A percentile compares a stretch with the other conserved stretches of the same genome.
Conservation (phyloP, 2,113 vertebrate species). For the Chionomys nivalis region DNA sequence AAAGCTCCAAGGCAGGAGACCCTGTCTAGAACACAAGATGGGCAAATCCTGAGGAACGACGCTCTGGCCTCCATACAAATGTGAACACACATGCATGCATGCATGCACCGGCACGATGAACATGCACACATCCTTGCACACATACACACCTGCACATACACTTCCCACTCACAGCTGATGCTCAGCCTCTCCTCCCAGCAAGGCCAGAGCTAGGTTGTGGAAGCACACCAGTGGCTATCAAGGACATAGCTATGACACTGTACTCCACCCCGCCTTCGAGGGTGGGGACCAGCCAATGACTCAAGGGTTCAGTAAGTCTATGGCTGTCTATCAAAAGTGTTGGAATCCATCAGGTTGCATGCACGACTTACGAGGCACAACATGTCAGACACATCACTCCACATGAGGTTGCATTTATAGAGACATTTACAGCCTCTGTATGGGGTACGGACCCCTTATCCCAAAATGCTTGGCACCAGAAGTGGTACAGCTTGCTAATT, state of each 20-base stretch:
- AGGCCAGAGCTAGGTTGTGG: rapidly evolving
- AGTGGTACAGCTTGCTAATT: not conserved
- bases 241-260: not conserved
- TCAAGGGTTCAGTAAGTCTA: not conserved
- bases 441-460: not conserved
- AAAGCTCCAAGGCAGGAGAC: not conserved
- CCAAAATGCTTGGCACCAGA: not conserved
- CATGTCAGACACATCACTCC: not conserved
- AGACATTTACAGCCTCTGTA: not conserved
- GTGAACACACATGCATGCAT: not conserved
- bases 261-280: not conserved
- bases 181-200: not conserved
- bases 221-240: rapidly evolving
- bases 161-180: not conserved
- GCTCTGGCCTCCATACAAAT: not conserved
- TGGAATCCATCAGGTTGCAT: not conserved
- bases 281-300: not conserved
- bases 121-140: not conserved
- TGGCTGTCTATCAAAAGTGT: not conserved
- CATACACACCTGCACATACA: not conserved
- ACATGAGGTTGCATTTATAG: not conserved
- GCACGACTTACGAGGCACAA: not conserved
- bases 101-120: no score
- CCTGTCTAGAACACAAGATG: not conserved
- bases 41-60: not conserved